Conservation (phyloP, 2,113 vertebrate genomes). For the Brevimyrus niger region DNA sequence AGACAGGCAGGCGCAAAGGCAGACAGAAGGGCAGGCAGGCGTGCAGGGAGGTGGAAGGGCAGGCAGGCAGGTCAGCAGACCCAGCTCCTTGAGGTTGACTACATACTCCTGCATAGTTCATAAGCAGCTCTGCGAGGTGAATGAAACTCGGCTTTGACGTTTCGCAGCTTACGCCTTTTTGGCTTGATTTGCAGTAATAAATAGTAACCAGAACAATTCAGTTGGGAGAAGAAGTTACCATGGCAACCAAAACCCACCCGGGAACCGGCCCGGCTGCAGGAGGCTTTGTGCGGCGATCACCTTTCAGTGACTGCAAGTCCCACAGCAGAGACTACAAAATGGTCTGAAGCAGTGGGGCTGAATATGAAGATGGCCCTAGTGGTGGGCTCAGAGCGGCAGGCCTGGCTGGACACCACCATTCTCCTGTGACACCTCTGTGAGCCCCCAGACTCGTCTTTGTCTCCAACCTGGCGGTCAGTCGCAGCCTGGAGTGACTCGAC, state of each 20-base stretch:
- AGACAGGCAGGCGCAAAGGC: not conserved
- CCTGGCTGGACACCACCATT: not conserved
- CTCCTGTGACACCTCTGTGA: not conserved
- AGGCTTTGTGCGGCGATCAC: not conserved
- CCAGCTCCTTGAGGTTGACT: not conserved
- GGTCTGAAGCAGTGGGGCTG: not conserved
- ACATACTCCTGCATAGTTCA: not conserved
- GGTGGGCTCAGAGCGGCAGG: not conserved
- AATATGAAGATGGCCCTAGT: not conserved
- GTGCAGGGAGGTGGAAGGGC: no score
- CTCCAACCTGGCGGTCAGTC: not conserved
- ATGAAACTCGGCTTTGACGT: not conserved
- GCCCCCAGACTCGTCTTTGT: not conserved
- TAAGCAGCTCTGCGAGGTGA: not conserved
- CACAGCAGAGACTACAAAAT: not conserved
- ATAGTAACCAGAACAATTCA: not conserved
- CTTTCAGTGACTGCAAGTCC: not conserved
- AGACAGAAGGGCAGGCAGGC: not conserved
- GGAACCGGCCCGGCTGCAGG: not conserved
- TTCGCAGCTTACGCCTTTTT: not conserved
- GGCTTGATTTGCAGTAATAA: not conserved
- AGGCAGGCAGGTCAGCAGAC: not conserved
- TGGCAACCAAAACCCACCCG: not conserved
- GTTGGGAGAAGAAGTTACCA: not conserved
- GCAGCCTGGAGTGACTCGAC: not conserved